These are phyloP conservation scores for Passer montanus DNA, from an alignment of 2,113 vertebrate species.

Conservation along the genomic window DNA sequence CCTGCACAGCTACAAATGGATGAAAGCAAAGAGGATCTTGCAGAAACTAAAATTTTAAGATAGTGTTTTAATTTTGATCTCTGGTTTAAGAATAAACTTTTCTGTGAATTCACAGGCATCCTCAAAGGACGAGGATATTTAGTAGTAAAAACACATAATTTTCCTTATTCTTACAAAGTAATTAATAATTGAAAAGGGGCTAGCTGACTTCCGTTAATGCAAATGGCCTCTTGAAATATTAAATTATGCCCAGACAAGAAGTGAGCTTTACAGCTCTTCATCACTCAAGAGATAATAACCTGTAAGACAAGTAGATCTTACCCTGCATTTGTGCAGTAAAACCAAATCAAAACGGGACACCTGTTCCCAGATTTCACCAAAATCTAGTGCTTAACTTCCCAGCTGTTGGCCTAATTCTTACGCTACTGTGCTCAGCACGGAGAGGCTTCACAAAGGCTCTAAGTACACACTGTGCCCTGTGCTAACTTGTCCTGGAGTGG, in stretches of 20 bases:
- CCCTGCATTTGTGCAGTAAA: background rate
- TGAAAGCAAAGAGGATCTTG: background rate
- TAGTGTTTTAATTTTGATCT: background rate
- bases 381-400: background rate
- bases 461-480: background rate
- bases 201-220: constrained; percentile 54
- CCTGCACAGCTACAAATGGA: background rate
- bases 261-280: constrained; percentile 51
- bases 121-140: background rate
- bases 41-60: background rate
- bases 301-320: background rate
- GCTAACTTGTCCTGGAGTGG: background rate
- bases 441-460: background rate
- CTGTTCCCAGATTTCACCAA: background rate
- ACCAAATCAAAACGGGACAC: background rate
- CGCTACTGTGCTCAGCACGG: fast-evolving
- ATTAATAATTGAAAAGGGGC: constrained; percentile 49
- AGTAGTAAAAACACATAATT: constrained; percentile 21
- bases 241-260: constrained; percentile 43
- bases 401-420: background rate
- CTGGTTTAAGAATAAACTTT: background rate
- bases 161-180: constrained; percentile 12
- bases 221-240: constrained; percentile 62
- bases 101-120: background rate
- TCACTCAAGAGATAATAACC: constrained; percentile 57